These are phyloP conservation scores for Branchellion lobata DNA, from an alignment of 2,888 invertebrate species.

Conservation along the genomic window DNA sequence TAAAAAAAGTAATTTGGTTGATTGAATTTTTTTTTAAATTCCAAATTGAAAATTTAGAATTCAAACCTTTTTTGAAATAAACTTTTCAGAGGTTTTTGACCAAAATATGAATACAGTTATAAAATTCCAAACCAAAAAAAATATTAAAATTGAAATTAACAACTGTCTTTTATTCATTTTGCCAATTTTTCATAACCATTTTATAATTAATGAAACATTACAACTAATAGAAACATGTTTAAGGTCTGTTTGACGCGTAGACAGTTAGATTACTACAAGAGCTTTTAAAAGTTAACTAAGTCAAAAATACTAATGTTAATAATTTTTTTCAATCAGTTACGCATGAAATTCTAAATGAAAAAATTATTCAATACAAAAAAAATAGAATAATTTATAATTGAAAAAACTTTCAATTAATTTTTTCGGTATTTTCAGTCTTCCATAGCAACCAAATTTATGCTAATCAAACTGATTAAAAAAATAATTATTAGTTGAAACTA, in stretches of 20 bases:
- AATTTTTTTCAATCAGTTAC: no score
- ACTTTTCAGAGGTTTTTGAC: background rate
- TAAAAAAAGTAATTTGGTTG: no score
- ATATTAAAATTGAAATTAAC: conserved; percentile 10
- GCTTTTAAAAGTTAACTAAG: no score
- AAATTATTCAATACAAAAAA: background rate
- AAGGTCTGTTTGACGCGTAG: no score
- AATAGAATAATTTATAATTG: background rate
- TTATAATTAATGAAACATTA: background rate
- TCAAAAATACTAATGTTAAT: no score
- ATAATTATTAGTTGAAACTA: no score
- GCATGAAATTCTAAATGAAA: background rate
- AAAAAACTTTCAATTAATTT: background rate
- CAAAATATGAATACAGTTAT: conserved; percentile 8
- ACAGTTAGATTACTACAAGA: no score
- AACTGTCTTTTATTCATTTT: conserved; percentile 1
- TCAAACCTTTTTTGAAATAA: background rate
- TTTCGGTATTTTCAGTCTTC: background rate
- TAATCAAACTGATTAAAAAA: no score
- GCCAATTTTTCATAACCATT: background rate
- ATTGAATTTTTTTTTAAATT: no score
- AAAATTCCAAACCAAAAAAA: conserved; percentile 33
- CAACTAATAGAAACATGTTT: no score
- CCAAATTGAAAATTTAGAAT: no score
- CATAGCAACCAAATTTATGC: background rate